phyloP scores from a whole-genome alignment of 2,888 invertebrate species.

The Dryomyza anilis region DNA sequence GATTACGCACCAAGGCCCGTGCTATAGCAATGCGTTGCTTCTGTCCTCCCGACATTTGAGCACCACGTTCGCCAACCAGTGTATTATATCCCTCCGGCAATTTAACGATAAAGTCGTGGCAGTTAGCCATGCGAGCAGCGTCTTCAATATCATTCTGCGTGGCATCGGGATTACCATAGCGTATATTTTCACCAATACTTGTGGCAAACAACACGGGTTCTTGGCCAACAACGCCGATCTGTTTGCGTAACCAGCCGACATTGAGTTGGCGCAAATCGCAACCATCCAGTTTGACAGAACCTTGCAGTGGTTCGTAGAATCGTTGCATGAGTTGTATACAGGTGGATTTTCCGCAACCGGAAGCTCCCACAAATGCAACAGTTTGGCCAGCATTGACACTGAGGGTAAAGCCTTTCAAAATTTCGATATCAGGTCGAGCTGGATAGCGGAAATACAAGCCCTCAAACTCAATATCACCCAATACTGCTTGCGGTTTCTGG shows the following conservation, averaged over 20 bases:
- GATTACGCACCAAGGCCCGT: slow-evolving; percentile 76
- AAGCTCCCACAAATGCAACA: slow-evolving; percentile 74
- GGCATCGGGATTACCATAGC: slow-evolving; percentile 74
- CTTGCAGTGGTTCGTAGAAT: slow-evolving; percentile 71
- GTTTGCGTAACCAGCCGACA: slow-evolving; percentile 73
- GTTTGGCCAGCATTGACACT: slow-evolving; percentile 70
- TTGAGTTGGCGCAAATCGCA: slow-evolving; percentile 72
- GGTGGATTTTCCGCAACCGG: slow-evolving; percentile 85
- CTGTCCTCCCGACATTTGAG: slow-evolving; percentile 82
- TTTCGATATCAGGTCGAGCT: slow-evolving; percentile 72
- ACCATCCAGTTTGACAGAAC: slow-evolving; percentile 67
- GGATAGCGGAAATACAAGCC: slow-evolving; percentile 79
- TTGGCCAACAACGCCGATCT: slow-evolving; percentile 86
- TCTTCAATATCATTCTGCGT: slow-evolving; percentile 71
- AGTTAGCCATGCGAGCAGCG: slow-evolving; percentile 76
- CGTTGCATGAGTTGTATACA: slow-evolving; percentile 76
- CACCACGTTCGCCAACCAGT: slow-evolving; percentile 78
- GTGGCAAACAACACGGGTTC: slow-evolving; percentile 86
- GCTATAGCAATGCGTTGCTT: slow-evolving; percentile 87
- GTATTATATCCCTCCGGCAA: slow-evolving; percentile 79
- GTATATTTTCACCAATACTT: slow-evolving; percentile 70
- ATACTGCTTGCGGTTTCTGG: slow-evolving; percentile 63
- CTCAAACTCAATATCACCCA: slow-evolving; percentile 72
- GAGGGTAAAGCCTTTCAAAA: slow-evolving; percentile 72
- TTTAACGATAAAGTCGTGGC: slow-evolving; percentile 76